A percentile compares a stretch with the other conserved stretches of the same genome.
Conservation (phyloP, 2,888 invertebrate genomes). For the Pocota personata region DNA sequence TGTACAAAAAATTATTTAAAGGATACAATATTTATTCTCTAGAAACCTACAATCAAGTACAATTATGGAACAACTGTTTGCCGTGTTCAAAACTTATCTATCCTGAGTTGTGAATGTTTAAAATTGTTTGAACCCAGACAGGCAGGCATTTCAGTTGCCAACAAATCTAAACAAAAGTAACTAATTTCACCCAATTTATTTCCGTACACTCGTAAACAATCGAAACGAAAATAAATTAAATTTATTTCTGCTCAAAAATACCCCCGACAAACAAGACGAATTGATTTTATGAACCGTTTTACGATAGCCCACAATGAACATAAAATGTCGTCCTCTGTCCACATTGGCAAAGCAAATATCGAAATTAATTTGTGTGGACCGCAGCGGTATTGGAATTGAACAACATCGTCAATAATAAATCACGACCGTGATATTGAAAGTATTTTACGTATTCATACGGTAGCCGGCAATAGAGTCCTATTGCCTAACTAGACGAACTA, state of each 20-base stretch:
- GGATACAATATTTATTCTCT: too few relatives aligned
- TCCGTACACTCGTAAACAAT: slow-evolving; percentile 3
- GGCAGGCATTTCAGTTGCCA: too few relatives aligned
- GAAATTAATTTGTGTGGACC: slow-evolving; percentile 8
- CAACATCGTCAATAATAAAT: slow-evolving; percentile 17
- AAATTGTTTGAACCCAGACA: too few relatives aligned
- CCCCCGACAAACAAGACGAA: background rate
- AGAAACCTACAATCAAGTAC: too few relatives aligned
- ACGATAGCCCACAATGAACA: slow-evolving; percentile 13
- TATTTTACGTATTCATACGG: slow-evolving; percentile 8
- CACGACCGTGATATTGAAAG: slow-evolving; percentile 50
- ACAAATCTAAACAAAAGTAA: background rate
- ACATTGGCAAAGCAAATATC: background rate
- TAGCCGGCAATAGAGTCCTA: background rate
- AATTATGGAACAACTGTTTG: too few relatives aligned
- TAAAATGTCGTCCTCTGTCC: background rate
- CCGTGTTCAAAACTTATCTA: too few relatives aligned
- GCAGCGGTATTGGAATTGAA: background rate
- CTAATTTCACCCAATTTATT: background rate
- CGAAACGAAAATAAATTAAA: background rate
- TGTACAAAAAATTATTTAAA: too few relatives aligned
- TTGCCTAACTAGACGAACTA: slow-evolving; percentile 34
- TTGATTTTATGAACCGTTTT: background rate
- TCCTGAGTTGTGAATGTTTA: too few relatives aligned
- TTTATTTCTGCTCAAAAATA: background rate